Conservation (phyloP, 2,797 vertebrate species). For the Meriones psammophilus region DNA sequence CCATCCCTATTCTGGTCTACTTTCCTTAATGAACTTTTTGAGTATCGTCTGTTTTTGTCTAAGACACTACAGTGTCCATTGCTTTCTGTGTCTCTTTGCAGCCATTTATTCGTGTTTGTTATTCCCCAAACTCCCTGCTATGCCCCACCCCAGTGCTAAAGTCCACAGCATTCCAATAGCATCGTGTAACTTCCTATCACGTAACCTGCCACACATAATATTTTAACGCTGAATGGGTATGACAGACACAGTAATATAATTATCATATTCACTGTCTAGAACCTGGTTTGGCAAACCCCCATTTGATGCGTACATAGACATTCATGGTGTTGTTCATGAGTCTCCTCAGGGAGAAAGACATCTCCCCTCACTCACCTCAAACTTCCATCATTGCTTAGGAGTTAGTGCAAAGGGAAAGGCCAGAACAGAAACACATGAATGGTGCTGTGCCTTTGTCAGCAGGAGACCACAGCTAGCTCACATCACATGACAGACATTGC, state of each 20-base stretch:
- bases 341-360: not conserved
- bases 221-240: not conserved
- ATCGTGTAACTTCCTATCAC: not conserved
- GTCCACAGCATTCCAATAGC: not conserved
- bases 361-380: constrained; percentile 23
- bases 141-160: not conserved
- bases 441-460: not conserved
- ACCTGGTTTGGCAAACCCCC: not conserved
- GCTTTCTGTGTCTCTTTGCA: not conserved
- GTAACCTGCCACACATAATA: not conserved
- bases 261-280: not conserved
- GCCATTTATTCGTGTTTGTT: not conserved
- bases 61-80: not conserved
- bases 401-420: not conserved
- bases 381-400: constrained; percentile 18
- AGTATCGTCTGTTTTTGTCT: not conserved
- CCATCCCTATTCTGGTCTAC: not conserved
- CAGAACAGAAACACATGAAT: not conserved
- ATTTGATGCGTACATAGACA: not conserved
- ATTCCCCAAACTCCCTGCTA: not conserved
- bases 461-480: not conserved
- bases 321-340: not conserved
- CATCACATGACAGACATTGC: not conserved
- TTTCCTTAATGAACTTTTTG: constrained; percentile 1
- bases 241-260: not conserved